These are phyloP conservation scores for Trisateles emortualis DNA, from an alignment of 2,888 invertebrate species.

Conservation along the genomic window DNA sequence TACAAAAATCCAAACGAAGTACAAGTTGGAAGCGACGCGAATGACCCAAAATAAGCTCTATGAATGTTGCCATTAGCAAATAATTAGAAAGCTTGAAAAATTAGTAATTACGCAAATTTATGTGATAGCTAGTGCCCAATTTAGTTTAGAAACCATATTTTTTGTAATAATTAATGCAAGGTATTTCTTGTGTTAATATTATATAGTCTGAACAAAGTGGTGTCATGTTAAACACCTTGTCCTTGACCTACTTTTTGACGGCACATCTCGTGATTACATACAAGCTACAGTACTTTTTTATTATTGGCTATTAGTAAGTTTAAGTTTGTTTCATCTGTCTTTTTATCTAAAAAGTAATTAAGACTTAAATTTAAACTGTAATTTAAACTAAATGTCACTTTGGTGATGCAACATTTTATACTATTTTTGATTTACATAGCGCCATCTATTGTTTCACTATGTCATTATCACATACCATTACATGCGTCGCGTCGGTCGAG, in stretches of 20 bases:
- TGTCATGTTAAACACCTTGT: conserved; percentile 49
- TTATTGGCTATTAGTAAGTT: too few species aligned
- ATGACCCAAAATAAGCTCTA: conserved; percentile 87
- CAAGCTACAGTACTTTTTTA: neutral
- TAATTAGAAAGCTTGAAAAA: conserved; percentile 71
- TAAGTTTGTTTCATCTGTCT: neutral
- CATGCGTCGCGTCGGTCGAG: too few species aligned
- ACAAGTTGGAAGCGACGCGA: conserved; percentile 84
- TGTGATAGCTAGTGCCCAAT: neutral
- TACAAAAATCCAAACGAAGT: conserved; percentile 81
- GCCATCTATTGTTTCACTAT: conserved; percentile 18
- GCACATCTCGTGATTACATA: conserved; percentile 62
- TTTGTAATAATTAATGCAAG: neutral
- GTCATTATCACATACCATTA: neutral
- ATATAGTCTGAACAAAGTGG: conserved; percentile 16
- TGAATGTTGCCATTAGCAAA: conserved; percentile 76
- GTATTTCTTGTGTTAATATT: neutral
- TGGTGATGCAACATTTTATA: neutral
- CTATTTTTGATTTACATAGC: neutral
- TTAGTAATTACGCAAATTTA: conserved; percentile 6
- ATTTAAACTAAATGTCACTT: neutral
- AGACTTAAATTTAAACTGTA: too few species aligned
- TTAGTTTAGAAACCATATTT: neutral
- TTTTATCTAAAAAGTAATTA: too few species aligned
- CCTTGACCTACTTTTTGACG: conserved; percentile 71